Evolutionary conservation across 2,888 invertebrate species (phyloP).

Genomic region (Coenonympha glycerion): DNA sequence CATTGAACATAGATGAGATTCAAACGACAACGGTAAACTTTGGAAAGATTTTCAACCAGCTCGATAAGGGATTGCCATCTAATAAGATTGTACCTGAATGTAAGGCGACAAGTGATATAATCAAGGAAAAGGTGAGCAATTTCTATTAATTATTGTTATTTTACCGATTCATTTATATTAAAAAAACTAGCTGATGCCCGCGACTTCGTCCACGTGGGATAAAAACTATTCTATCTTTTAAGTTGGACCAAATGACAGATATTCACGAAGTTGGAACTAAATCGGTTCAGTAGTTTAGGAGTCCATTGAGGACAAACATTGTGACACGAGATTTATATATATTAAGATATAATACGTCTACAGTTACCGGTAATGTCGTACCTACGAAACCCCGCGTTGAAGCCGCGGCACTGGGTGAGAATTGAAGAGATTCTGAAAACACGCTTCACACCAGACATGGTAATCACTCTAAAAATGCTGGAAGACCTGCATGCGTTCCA

Average conservation of each 20-base stretch:
- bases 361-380: slow-evolving; percentile 86
- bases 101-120: slow-evolving; percentile 84
- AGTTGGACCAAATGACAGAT: no score
- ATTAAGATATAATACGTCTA: slow-evolving; percentile 21
- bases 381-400: slow-evolving; percentile 86
- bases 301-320: no score
- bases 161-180: background rate
- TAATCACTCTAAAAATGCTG: slow-evolving; percentile 79
- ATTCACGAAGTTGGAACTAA: no score
- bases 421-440: slow-evolving; percentile 84
- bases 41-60: slow-evolving; percentile 82
- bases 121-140: slow-evolving; percentile 81
- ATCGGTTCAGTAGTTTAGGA: no score
- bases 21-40: slow-evolving; percentile 78
- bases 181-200: no score
- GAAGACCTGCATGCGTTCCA: slow-evolving; percentile 85
- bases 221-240: no score
- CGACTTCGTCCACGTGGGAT: no score
- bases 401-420: slow-evolving; percentile 88
- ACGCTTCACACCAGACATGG: slow-evolving; percentile 83
- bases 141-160: no score
- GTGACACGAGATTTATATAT: no score
- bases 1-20: slow-evolving; percentile 85
- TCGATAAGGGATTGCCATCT: slow-evolving; percentile 88
- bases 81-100: slow-evolving; percentile 87